A percentile compares a stretch with the other conserved stretches of the same genome.
phyloP scores from a whole-genome alignment of 2,797 vertebrate species.

The Arnoldichthys spilopterus region DNA sequence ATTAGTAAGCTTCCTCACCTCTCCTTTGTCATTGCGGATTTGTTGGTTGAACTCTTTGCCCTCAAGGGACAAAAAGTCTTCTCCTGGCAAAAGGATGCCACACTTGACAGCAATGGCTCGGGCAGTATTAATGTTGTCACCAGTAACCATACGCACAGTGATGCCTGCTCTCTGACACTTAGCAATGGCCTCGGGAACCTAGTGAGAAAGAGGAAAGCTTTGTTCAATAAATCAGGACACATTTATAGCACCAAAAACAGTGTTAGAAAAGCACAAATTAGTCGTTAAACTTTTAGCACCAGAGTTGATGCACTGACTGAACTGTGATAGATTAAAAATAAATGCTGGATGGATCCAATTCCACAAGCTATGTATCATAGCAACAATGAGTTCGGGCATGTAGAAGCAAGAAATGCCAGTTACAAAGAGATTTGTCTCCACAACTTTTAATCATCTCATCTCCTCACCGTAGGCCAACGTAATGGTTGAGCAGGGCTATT shows the following conservation, averaged over 20 bases:
- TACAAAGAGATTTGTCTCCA: slow-evolving; percentile 7
- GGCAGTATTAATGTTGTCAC: slow-evolving; percentile 98
- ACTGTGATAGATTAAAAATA: slow-evolving; percentile 23
- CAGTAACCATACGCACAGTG: slow-evolving; percentile 96
- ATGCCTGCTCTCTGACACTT: slow-evolving; percentile 95
- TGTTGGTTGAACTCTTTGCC: slow-evolving; percentile 96
- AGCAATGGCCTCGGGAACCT: slow-evolving; percentile 92
- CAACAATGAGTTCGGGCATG: slow-evolving; percentile 12
- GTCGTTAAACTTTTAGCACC: neutral
- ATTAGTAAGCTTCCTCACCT: slow-evolving; percentile 76
- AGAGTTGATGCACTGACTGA: slow-evolving; percentile 4
- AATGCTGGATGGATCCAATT: slow-evolving; percentile 4
- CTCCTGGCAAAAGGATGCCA: slow-evolving; percentile 89
- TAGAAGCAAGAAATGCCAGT: neutral
- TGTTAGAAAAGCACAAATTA: neutral
- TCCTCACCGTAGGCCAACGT: neutral
- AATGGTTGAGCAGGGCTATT: slow-evolving; percentile 5
- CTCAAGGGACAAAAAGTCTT: slow-evolving; percentile 94
- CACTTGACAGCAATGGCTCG: slow-evolving; percentile 96
- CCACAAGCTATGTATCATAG: slow-evolving; percentile 15
- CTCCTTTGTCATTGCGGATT: slow-evolving; percentile 95
- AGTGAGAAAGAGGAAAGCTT: neutral
- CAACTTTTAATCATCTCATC: slow-evolving; percentile 23
- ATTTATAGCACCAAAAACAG: neutral
- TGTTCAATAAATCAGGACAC: slow-evolving; percentile 1